Evolutionary conservation across 2,113 vertebrate genomes (phyloP).

Genomic region (Anarrhichthys ocellatus): DNA sequence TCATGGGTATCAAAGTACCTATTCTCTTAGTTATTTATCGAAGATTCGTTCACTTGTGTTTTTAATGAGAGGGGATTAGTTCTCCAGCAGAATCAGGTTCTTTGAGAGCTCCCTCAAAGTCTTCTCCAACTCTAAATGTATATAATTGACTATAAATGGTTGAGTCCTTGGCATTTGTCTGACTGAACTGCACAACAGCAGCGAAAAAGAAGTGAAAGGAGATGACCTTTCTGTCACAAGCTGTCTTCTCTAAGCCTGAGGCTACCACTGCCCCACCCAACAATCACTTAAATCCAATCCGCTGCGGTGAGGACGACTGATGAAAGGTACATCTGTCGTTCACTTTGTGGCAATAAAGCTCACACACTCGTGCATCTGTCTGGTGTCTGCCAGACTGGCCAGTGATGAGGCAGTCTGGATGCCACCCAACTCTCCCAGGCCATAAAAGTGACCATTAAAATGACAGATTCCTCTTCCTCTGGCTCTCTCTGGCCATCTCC

Average conservation of each 20-base stretch:
- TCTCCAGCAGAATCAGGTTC: not conserved
- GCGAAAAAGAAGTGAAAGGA: slow-evolving; percentile 21
- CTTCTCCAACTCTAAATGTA: not conserved
- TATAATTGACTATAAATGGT: not conserved
- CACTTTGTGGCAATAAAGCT: slow-evolving; percentile 49
- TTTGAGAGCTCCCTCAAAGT: not conserved
- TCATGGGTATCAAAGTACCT: not conserved
- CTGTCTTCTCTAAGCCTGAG: slow-evolving; percentile 25
- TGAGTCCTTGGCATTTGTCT: not conserved
- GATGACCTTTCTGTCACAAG: slow-evolving; percentile 26
- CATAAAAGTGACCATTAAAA: slow-evolving; percentile 79
- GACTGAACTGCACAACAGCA: not conserved
- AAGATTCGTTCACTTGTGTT: not conserved
- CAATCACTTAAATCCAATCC: slow-evolving; percentile 32
- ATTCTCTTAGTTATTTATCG: not conserved
- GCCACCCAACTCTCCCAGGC: slow-evolving; percentile 58
- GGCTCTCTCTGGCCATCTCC: slow-evolving; percentile 11
- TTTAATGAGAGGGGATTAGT: not conserved
- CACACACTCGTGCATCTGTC: slow-evolving; percentile 61
- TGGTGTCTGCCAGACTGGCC: slow-evolving; percentile 43
- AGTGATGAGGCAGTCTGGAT: slow-evolving; percentile 49
- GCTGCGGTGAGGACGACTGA: slow-evolving; percentile 6
- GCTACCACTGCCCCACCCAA: slow-evolving; percentile 36
- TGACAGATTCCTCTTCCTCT: slow-evolving; percentile 63
- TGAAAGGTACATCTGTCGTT: slow-evolving; percentile 64